phyloP scores from a whole-genome alignment of 2,113 vertebrate genomes.

The Barbus barbus region DNA sequence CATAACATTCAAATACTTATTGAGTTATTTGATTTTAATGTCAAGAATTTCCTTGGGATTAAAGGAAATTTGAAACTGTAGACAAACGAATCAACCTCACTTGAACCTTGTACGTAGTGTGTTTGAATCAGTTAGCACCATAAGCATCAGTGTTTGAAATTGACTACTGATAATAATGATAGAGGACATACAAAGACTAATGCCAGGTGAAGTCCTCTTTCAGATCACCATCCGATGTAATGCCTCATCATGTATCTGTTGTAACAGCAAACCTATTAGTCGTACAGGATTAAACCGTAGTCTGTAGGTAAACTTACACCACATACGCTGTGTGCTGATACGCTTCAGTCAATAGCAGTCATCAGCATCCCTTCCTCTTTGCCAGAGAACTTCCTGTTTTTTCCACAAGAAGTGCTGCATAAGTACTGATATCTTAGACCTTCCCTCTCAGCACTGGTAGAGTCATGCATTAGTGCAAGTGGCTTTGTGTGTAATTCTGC shows the following conservation, averaged over 20 bases:
- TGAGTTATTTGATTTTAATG: no score
- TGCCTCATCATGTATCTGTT: constrained; percentile 26
- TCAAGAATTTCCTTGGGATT: not conserved
- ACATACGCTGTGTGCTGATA: not conserved
- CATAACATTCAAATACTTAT: no score
- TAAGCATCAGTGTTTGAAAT: not conserved
- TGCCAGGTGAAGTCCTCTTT: not conserved
- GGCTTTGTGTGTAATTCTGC: constrained; percentile 34
- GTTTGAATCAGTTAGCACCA: not conserved
- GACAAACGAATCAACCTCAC: not conserved
- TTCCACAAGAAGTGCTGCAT: constrained; percentile 33
- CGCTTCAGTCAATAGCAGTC: constrained; percentile 26
- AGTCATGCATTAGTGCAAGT: constrained; percentile 32
- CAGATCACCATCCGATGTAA: constrained; percentile 30
- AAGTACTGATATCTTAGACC: constrained; percentile 48
- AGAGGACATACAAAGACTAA: no score
- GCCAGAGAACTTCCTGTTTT: constrained; percentile 14
- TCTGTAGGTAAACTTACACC: constrained; percentile 36
- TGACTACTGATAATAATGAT: not conserved
- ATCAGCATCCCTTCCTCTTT: constrained; percentile 19
- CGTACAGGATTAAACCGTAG: constrained; percentile 17
- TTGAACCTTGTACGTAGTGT: not conserved
- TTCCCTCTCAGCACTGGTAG: constrained; percentile 3
- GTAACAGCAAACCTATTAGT: constrained; percentile 41
- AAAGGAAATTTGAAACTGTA: not conserved